These are phyloP conservation scores for Brenthis ino DNA, from an alignment of 2,888 invertebrate species.

Conservation along the genomic window DNA sequence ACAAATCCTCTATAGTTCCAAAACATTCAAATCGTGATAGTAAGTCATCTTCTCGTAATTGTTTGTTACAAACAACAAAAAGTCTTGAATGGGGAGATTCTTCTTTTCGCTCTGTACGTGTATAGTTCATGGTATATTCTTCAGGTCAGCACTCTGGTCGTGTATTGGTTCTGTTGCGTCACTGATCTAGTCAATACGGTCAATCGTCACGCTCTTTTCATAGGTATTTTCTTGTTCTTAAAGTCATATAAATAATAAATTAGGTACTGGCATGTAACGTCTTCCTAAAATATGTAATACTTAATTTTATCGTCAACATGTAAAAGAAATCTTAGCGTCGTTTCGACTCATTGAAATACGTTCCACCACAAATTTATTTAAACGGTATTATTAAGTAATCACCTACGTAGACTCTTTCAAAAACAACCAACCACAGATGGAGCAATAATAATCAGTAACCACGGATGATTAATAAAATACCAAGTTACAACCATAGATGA, in stretches of 20 bases:
- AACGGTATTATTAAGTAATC: neutral
- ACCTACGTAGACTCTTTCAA: constrained; percentile 17
- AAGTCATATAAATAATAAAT: constrained; percentile 25
- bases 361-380: constrained; percentile 1
- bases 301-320: neutral
- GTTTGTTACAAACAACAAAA: constrained; percentile 93
- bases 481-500: too few relatives aligned
- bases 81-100: constrained; percentile 93
- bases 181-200: constrained; percentile 38
- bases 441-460: too few relatives aligned
- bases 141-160: neutral
- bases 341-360: constrained; percentile 10
- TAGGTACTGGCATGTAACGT: constrained; percentile 21
- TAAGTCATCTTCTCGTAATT: constrained; percentile 86
- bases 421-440: too few relatives aligned
- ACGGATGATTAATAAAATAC: too few relatives aligned
- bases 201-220: constrained; percentile 41
- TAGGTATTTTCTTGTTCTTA: constrained; percentile 26
- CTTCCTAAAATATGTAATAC: constrained; percentile 9
- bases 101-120: constrained; percentile 61
- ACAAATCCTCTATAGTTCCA: constrained; percentile 93
- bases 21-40: constrained; percentile 89
- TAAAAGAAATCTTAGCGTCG: neutral
- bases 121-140: constrained; percentile 23
- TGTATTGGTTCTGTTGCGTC: constrained; percentile 36